Evolutionary conservation across 2,888 invertebrate genomes (phyloP), one percentile per base, ranked within the genome.

Genomic region (Scaptodrosophila latifasciaeformis): DNA sequence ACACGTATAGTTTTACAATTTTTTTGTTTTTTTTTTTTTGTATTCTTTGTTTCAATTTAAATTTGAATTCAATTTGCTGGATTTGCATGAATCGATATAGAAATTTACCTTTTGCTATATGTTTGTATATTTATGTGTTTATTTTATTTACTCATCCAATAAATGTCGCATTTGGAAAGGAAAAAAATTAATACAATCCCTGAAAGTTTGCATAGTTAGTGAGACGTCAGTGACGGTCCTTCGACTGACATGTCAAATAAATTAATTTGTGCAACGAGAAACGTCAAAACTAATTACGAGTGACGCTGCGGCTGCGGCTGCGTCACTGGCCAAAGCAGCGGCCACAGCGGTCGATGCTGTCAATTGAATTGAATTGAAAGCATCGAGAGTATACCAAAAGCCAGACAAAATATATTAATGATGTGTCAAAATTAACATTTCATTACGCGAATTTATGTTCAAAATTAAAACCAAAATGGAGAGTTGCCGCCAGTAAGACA

Each of bases 351-450:
- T 59, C 48, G 57, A 58, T 65, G 65, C 54, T 54, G 45, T 34
- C 21, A 30, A 15, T 29, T 17, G 18, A 19, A n/a, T n/a, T n/a
- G n/a, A 39, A 40, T 19, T 17, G 49, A 39, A 21, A 13, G 44
- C 35, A 34, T 27, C 18, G 49, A 37, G 31, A 19, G 34, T 9
- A 19, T 53, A 49, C 44, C 18, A 39, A 60, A 21, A 52, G 66
- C 60, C 58, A 70, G 70, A 65, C 78, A 80, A 75, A 83, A 82
- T 76, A 71, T 82, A 84, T 83, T 84, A 83, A 84, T 81, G 84
- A 83, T 80, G 82, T 82, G 84, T 82, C 83, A 84, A 82, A 83
- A 83, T 83, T 83, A 84, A 81, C 83, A 83, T 82, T 83, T 83
- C 82, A 83, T 80, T 83, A 81, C 67, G 62, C 17, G 35, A 42